Percentiles rank a stretch among this genome's conserved stretches.
Conservation (phyloP, 1,140 invertebrate species). For the Hypothenemus hampei region DNA sequence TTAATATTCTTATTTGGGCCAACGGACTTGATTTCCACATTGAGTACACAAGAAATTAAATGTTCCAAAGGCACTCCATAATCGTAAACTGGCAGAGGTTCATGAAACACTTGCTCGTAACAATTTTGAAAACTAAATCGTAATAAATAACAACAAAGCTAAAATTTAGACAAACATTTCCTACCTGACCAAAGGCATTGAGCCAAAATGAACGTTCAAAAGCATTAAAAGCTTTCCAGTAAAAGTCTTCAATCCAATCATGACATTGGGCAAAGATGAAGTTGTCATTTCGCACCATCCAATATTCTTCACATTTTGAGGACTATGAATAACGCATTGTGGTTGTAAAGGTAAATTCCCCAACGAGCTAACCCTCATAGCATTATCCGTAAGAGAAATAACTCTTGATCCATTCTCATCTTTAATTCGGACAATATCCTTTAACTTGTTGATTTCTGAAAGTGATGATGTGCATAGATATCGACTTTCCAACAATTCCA, state of each 20-base stretch:
- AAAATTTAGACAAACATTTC: too few species aligned
- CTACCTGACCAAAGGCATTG: conserved; percentile 67
- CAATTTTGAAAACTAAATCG: conserved; percentile 66
- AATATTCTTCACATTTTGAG: conserved; percentile 42
- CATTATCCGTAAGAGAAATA: conserved; percentile 57
- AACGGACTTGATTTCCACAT: conserved; percentile 53
- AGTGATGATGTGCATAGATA: conserved; percentile 74
- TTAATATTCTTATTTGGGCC: conserved; percentile 41
- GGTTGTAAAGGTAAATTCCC: conserved; percentile 48
- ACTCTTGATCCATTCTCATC: conserved; percentile 67
- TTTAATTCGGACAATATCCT: conserved; percentile 68
- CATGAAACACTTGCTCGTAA: conserved; percentile 66
- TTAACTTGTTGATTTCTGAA: conserved; percentile 75
- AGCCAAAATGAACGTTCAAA: conserved; percentile 59
- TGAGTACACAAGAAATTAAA: conserved; percentile 75
- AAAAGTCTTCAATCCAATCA: conserved; percentile 59
- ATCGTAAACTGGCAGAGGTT: conserved; percentile 51
- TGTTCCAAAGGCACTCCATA: conserved; percentile 80
- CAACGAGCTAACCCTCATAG: conserved; percentile 51
- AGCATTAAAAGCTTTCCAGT: conserved; percentile 57
- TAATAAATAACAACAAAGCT: not conserved
- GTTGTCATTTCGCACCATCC: conserved; percentile 71
- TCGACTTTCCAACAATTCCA: conserved; percentile 78
- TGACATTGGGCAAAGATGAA: conserved; percentile 65
- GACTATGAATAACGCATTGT: conserved; percentile 60